phyloP scores from a whole-genome alignment of 2,888 invertebrate species.

The Tuta absoluta region DNA sequence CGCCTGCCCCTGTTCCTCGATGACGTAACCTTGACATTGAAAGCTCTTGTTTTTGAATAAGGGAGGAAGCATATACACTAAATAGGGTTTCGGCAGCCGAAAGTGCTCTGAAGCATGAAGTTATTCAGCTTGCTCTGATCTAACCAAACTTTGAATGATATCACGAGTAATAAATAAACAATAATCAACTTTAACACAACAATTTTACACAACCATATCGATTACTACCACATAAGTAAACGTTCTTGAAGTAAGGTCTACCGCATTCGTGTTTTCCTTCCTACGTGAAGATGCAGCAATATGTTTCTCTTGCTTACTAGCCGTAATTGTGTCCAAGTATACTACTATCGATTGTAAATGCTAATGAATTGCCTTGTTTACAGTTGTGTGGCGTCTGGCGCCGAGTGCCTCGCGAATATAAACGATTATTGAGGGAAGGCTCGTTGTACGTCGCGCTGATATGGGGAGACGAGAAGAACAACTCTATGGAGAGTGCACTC shows the following conservation, averaged over 20 bases:
- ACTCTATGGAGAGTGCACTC: slow-evolving; percentile 85
- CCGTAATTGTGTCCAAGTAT: slow-evolving; percentile 25
- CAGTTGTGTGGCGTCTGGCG: slow-evolving; percentile 94
- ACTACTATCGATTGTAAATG: slow-evolving; percentile 28
- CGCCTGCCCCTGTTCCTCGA: too few species aligned
- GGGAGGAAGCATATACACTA: too few species aligned
- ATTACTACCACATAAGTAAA: not conserved
- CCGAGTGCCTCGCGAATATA: slow-evolving; percentile 91
- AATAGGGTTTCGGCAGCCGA: too few species aligned
- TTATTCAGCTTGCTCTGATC: too few species aligned
- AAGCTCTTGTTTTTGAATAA: too few species aligned
- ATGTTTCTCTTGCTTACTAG: slow-evolving; percentile 18
- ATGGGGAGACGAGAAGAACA: slow-evolving; percentile 85
- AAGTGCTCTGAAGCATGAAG: too few species aligned
- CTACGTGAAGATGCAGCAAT: slow-evolving; percentile 21
- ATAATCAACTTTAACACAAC: not conserved
- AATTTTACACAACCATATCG: not conserved
- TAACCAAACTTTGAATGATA: too few species aligned
- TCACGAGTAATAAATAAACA: too few species aligned
- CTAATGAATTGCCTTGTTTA: slow-evolving; percentile 39
- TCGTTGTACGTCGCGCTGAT: slow-evolving; percentile 88
- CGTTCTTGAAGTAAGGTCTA: slow-evolving; percentile 15
- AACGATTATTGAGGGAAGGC: slow-evolving; percentile 89
- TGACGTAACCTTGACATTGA: too few species aligned
- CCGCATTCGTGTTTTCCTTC: slow-evolving; percentile 12